Evolutionary conservation across 2,113 vertebrate genomes (phyloP), one percentile per base, ranked within the genome.

Genomic region (Eleginops maclovinus): DNA sequence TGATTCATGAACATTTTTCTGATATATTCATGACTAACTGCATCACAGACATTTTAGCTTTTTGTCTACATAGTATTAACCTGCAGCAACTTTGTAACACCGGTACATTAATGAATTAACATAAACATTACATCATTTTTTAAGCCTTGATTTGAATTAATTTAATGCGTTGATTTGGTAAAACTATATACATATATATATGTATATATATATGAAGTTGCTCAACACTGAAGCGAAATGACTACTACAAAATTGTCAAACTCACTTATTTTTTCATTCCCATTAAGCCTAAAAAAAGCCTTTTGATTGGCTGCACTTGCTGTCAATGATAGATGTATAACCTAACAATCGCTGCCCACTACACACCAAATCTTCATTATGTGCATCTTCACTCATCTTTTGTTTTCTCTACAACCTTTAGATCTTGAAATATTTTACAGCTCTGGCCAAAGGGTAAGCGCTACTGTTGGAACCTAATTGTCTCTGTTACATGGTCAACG

Each of bases 401-500:
- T 22, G 24, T 71, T 50, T 41, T 58, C 53, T 36, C 15, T 4
- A n/a, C 21, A 16, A 2, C 10, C 10, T 40, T 70, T 12, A 31
- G 40, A 61, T 19, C 14, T 9, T 10, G 13, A 19, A 60, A 72
- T 15, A 22, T 46, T 22, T 64, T 68, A 6, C 1, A 40, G n/a
- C 19, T 9, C 16, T 21, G 17, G 17, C 17, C 13, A 9, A n/a
- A 24, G 22, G 2, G 4, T 7, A 22, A 54, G 31, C 11, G 41
- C 69, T 5, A 1, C 31, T 10, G 14, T 36, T 41, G 44, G 31
- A 13, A 1, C 24, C 21, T 15, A 55, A 41, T 2, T 9, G 3
- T 10, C 17, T 13, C 0, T 0, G 78, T 77, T 67, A 28, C 16
- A 21, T 88, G 89, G 88, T 85, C 78, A 80, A 69, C 43, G 70